phyloP scores from a whole-genome alignment of 2,113 vertebrate species.

The Pithys albifrons region DNA sequence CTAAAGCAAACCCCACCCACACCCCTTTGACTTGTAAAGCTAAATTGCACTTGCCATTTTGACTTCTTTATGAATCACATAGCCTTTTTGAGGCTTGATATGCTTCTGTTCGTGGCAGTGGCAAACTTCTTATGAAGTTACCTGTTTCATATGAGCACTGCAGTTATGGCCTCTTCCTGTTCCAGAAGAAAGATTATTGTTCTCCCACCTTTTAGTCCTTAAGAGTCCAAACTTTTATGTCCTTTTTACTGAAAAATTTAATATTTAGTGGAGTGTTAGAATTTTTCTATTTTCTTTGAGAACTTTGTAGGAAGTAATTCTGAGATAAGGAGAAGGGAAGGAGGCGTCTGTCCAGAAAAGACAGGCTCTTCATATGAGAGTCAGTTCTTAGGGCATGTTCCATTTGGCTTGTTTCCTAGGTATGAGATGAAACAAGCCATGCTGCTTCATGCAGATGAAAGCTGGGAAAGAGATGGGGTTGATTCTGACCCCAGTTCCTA shows the following conservation, averaged over 20 bases:
- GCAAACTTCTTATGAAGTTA: neutral
- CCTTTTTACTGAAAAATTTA: neutral
- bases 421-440: slow-evolving; percentile 30
- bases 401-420: slow-evolving; percentile 43
- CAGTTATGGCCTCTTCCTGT: neutral
- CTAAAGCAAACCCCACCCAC: neutral
- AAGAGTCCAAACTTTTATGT: neutral
- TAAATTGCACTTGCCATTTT: neutral
- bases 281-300: neutral
- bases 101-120: neutral
- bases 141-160: neutral
- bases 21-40: slow-evolving; percentile 9
- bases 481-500: slow-evolving; percentile 40
- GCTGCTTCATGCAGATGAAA: slow-evolving; percentile 45
- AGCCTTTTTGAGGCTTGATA: neutral
- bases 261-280: neutral
- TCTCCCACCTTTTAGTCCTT: neutral
- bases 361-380: neutral
- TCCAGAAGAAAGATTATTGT: neutral
- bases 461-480: slow-evolving; percentile 30
- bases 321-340: neutral
- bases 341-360: neutral
- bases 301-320: neutral
- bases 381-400: neutral
- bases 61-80: neutral